A percentile compares a stretch with the other conserved stretches of the same genome.
phyloP scores from a whole-genome alignment of 2,113 vertebrate genomes.

The Theropithecus gelada region DNA sequence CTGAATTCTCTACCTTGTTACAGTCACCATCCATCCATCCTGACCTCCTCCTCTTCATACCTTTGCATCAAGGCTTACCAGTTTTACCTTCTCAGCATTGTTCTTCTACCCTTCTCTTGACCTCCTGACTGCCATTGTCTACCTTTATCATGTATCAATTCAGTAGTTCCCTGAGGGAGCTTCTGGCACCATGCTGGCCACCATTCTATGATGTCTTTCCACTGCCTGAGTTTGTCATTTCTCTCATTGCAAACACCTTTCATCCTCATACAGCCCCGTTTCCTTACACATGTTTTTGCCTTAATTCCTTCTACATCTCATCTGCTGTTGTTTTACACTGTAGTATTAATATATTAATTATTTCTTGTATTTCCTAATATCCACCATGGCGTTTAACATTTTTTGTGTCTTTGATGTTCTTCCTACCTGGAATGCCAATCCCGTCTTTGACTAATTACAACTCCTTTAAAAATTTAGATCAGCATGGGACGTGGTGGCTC shows the following conservation, averaged over 20 bases:
- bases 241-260: neutral
- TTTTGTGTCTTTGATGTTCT: neutral
- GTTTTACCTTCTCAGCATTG: neutral
- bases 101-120: neutral
- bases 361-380: neutral
- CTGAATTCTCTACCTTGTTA: neutral
- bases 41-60: neutral
- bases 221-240: neutral
- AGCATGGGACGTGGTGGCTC: neutral
- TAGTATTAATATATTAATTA: neutral
- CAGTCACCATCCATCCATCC: neutral
- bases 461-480: neutral
- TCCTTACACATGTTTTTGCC: neutral
- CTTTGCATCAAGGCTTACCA: neutral
- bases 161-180: neutral
- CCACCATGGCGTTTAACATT: neutral
- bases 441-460: neutral
- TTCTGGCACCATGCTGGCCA: neutral
- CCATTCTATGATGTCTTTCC: neutral
- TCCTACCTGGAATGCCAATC: neutral
- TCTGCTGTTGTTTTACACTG: neutral
- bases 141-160: neutral
- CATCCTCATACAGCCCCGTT: too few species aligned
- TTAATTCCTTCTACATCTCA: neutral
- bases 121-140: neutral